A percentile compares a stretch with the other conserved stretches of the same genome.
Evolutionary conservation across 2,113 vertebrate genomes (phyloP).

Genomic region (human (Homo sapiens)): DNA sequence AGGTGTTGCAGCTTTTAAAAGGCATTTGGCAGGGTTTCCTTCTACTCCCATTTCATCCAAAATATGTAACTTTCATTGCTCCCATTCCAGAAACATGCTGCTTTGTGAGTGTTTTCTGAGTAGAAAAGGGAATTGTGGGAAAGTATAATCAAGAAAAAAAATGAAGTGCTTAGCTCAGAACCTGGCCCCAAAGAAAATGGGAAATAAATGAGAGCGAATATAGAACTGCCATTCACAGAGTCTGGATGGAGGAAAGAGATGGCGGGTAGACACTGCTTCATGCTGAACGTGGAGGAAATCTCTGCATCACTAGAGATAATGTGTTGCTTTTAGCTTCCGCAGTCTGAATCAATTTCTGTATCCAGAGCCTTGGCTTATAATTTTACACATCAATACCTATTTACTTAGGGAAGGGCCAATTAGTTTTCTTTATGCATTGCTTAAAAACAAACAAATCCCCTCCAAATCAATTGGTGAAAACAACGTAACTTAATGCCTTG

Average conservation of each 20-base stretch:
- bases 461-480: background rate
- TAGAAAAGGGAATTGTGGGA: background rate
- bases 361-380: background rate
- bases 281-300: background rate
- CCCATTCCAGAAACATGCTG: slow-evolving; percentile 52
- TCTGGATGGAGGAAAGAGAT: background rate
- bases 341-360: background rate
- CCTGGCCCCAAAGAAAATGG: background rate
- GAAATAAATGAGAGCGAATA: background rate
- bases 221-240: background rate
- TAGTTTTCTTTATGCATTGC: slow-evolving; percentile 7
- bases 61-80: slow-evolving; percentile 34
- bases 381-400: slow-evolving; percentile 22
- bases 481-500: background rate
- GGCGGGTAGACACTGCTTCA: background rate
- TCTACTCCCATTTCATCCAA: slow-evolving; percentile 42
- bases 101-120: slow-evolving; percentile 48
- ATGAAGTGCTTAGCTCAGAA: slow-evolving; percentile 11
- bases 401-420: slow-evolving; percentile 28
- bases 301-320: background rate
- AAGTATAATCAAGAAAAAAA: slow-evolving; percentile 27
- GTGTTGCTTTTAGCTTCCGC: background rate
- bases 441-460: slow-evolving; percentile 48
- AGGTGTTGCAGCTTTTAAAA: slow-evolving; percentile 67
- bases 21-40: slow-evolving; percentile 39